Evolutionary conservation across 23 tunicate genomes (phyloP).

Genomic region (Corella eumyota): DNA sequence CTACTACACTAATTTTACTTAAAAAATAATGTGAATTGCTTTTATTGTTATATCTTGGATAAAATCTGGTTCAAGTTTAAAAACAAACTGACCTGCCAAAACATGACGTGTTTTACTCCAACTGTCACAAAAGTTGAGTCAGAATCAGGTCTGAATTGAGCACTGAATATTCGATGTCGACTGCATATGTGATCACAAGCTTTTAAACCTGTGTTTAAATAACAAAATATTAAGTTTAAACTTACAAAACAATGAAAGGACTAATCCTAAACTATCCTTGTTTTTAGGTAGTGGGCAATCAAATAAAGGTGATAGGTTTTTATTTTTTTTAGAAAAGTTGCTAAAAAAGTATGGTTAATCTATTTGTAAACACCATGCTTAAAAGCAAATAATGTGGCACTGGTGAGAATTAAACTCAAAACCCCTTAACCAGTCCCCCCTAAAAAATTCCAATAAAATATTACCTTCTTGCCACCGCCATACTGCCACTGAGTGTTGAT

Average conservation of each 20-base stretch:
- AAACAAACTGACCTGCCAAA: conserved; percentile 90
- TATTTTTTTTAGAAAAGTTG: too few species aligned
- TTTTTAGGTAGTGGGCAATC: too few species aligned
- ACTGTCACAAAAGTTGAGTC: conserved; percentile 92
- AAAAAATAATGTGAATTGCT: too few species aligned
- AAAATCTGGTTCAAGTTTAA: too few species aligned
- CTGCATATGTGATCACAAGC: conserved; percentile 53
- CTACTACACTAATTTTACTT: too few species aligned
- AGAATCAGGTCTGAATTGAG: conserved; percentile 95
- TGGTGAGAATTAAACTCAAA: too few species aligned
- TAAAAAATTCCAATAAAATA: too few species aligned
- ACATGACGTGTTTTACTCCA: conserved; percentile 86
- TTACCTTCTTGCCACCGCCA: conserved; percentile 98
- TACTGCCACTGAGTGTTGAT: conserved; percentile 90
- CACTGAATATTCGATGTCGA: conserved; percentile 66
- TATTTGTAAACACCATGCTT: not conserved
- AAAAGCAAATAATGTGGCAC: too few species aligned
- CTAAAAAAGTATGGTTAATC: not conserved
- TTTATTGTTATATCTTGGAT: too few species aligned
- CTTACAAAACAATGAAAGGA: not conserved
- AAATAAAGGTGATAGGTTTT: not conserved
- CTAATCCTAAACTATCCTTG: too few species aligned
- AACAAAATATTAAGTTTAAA: not conserved
- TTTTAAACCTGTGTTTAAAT: conserved; percentile 14
- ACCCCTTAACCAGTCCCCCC: too few species aligned